Percentiles rank a stretch among this genome's conserved stretches.
Evolutionary conservation across 2,888 invertebrate species (phyloP).

Genomic region (Heteromurus nitidus): DNA sequence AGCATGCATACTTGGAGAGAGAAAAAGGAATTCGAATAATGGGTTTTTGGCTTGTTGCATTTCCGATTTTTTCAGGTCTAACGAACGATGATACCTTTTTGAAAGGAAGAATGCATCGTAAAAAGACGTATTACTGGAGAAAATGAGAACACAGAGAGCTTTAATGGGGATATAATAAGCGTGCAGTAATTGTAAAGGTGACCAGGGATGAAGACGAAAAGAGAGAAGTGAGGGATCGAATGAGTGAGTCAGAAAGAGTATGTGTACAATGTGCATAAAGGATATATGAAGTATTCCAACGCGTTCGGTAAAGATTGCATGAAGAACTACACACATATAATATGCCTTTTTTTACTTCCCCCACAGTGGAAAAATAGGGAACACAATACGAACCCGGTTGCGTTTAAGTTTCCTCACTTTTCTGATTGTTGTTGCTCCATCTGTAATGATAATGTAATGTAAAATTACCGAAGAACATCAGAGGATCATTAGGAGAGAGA

Average conservation of each 20-base stretch:
- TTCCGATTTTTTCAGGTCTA: conserved; percentile 32
- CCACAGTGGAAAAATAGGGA: too few species aligned
- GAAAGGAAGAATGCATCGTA: conserved; percentile 25
- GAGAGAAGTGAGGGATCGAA: not conserved
- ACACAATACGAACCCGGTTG: conserved; percentile 36
- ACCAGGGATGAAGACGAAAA: conserved; percentile 16
- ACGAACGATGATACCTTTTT: conserved; percentile 41
- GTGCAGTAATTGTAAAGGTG: conserved; percentile 26
- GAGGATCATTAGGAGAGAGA: conserved; percentile 59
- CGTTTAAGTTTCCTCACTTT: conserved; percentile 49
- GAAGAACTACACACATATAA: too few species aligned
- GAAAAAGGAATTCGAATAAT: conserved; percentile 21
- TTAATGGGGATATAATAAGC: conserved; percentile 29
- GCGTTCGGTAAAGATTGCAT: too few species aligned
- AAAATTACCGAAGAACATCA: conserved; percentile 62
- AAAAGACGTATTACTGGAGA: conserved; percentile 43
- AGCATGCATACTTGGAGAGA: not conserved
- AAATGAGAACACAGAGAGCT: conserved; percentile 30
- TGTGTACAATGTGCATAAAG: too few species aligned
- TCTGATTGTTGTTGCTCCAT: conserved; percentile 61
- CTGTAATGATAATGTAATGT: conserved; percentile 64
- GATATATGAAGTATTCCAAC: too few species aligned
- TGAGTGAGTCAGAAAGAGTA: not conserved
- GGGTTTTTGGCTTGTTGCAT: conserved; percentile 43
- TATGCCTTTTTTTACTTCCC: too few species aligned